phyloP scores from a whole-genome alignment of 1,140 invertebrate genomes.

The Pseudobourletiella spinata region DNA sequence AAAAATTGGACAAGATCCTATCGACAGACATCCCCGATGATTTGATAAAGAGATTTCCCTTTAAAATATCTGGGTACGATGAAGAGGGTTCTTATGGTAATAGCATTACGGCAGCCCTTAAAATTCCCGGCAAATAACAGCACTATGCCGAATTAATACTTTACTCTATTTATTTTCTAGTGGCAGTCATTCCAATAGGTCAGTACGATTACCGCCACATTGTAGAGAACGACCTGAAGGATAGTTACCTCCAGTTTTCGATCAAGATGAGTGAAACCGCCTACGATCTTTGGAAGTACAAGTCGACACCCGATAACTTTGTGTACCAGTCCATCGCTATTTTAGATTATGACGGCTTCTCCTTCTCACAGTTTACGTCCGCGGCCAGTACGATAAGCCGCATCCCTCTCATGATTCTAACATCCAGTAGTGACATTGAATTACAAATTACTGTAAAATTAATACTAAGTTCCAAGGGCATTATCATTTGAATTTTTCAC shows the following conservation, averaged over 20 bases:
- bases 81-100: slow-evolving; percentile 8
- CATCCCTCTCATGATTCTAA: too few relatives aligned
- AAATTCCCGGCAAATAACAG: too few relatives aligned
- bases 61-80: slow-evolving; percentile 12
- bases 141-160: too few relatives aligned
- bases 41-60: neutral
- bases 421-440: too few relatives aligned
- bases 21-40: neutral
- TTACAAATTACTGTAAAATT: too few relatives aligned
- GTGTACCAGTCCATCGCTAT: slow-evolving; percentile 16
- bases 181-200: slow-evolving; percentile 14
- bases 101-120: neutral
- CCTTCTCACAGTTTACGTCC: slow-evolving; percentile 3
- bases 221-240: slow-evolving; percentile 5
- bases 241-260: slow-evolving; percentile 2
- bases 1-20: neutral
- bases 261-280: slow-evolving; percentile 1
- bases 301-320: slow-evolving; percentile 1
- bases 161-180: too few relatives aligned
- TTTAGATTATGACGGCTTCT: slow-evolving; percentile 17
- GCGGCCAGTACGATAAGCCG: slow-evolving; percentile 16
- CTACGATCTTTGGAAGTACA: slow-evolving; percentile 8
- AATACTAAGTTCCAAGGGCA: too few relatives aligned
- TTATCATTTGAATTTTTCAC: too few relatives aligned
- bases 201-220: slow-evolving; percentile 13